A percentile compares a stretch with the other conserved stretches of the same genome.
Conservation (phyloP, 2,888 invertebrate genomes). For the Epirrita christyi region DNA sequence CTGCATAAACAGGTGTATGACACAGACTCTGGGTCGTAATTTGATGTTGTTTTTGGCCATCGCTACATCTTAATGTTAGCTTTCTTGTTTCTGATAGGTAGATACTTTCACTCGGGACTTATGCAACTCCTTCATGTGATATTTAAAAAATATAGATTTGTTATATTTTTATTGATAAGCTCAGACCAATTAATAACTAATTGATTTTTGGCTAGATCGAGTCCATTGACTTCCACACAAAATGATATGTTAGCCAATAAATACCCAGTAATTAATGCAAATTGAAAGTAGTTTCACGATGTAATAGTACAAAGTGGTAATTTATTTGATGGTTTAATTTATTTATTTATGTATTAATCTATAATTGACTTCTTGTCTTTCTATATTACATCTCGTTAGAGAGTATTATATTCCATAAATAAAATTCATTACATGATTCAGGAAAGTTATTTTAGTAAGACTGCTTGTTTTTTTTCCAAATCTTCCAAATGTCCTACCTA, state of each 20-base stretch:
- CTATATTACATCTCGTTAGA: too few species aligned
- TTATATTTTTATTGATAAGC: background rate
- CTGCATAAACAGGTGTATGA: slow-evolving; percentile 12
- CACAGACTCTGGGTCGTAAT: slow-evolving; percentile 20
- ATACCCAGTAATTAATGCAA: slow-evolving; percentile 10
- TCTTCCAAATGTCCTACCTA: too few species aligned
- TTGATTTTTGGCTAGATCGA: background rate
- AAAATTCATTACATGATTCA: too few species aligned
- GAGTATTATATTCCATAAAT: too few species aligned
- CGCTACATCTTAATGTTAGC: slow-evolving; percentile 9
- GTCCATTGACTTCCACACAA: background rate
- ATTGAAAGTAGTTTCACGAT: slow-evolving; percentile 6
- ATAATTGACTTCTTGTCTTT: background rate
- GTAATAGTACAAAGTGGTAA: background rate
- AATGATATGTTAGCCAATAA: too few species aligned
- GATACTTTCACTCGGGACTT: slow-evolving; percentile 27
- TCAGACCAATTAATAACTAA: background rate
- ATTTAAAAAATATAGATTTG: background rate
- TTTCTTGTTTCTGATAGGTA: slow-evolving; percentile 3
- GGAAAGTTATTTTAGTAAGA: too few species aligned
- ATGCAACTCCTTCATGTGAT: background rate
- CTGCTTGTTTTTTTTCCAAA: too few species aligned
- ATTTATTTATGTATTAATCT: background rate
- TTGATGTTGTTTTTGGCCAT: slow-evolving; percentile 31
- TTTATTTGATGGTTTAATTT: background rate